These are phyloP conservation scores for Rhipidura dahli DNA, from an alignment of 2,113 vertebrate species.

Conservation along the genomic window DNA sequence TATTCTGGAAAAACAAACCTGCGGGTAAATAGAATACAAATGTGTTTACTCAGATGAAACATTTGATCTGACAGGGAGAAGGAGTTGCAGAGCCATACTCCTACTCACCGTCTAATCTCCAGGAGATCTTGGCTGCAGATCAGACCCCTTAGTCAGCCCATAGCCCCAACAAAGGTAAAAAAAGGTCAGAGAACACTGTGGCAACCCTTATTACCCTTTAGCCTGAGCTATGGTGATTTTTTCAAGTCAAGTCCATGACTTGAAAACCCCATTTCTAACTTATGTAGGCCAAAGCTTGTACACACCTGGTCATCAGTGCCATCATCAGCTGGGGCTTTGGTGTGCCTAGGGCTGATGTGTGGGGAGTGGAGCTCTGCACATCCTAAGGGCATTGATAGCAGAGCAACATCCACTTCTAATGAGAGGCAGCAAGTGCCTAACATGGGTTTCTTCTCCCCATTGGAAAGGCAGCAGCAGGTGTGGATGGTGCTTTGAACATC, in stretches of 20 bases:
- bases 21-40: not conserved
- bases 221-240: not conserved
- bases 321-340: not conserved
- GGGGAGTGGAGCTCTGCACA: accelerated
- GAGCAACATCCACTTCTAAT: not conserved
- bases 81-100: not conserved
- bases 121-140: not conserved
- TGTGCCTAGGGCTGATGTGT: not conserved
- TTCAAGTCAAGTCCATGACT: not conserved
- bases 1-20: not conserved
- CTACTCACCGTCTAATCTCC: not conserved
- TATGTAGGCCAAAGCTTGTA: accelerated
- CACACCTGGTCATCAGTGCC: accelerated
- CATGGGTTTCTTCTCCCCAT: not conserved
- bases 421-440: not conserved
- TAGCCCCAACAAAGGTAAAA: not conserved
- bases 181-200: not conserved
- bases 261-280: not conserved
- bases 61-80: not conserved
- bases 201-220: not conserved
- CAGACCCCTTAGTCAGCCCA: not conserved
- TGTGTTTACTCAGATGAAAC: not conserved
- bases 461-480: not conserved
- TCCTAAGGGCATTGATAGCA: not conserved
- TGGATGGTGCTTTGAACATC: not conserved